phyloP scores from a whole-genome alignment of 2,797 vertebrate species.

The Iguana delicatissima region DNA sequence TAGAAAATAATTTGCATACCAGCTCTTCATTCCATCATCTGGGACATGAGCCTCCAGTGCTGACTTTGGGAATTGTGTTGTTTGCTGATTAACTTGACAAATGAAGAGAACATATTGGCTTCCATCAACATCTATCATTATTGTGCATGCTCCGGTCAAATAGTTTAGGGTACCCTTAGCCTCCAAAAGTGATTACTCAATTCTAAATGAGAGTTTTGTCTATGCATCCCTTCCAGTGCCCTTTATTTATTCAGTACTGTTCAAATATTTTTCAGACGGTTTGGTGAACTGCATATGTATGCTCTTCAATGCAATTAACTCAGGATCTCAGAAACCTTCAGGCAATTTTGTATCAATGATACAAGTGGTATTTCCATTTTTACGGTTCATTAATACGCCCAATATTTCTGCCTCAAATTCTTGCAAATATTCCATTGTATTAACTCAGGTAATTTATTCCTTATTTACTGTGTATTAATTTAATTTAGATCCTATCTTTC shows the following conservation, averaged over 20 bases:
- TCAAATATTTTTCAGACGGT: background rate
- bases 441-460: background rate
- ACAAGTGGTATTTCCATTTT: background rate
- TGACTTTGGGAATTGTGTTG: slow-evolving; percentile 63
- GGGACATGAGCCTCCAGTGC: slow-evolving; percentile 52
- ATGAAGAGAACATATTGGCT: slow-evolving; percentile 63
- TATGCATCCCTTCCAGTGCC: background rate
- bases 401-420: background rate
- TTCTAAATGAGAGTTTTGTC: slow-evolving; percentile 30
- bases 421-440: background rate
- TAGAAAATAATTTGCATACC: slow-evolving; percentile 62
- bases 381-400: background rate
- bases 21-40: slow-evolving; percentile 49
- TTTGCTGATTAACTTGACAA: slow-evolving; percentile 66
- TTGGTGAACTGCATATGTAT: background rate
- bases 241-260: background rate
- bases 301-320: background rate
- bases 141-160: slow-evolving; percentile 51
- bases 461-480: no score
- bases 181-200: slow-evolving; percentile 24
- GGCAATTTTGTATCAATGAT: background rate
- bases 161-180: slow-evolving; percentile 42
- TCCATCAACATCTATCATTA: slow-evolving; percentile 61
- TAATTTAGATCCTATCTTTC: no score
- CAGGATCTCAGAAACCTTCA: background rate